Evolutionary conservation across 2,888 invertebrate species (phyloP), one percentile per base, ranked within the genome.

Genomic region (Notodonta dromedarius): DNA sequence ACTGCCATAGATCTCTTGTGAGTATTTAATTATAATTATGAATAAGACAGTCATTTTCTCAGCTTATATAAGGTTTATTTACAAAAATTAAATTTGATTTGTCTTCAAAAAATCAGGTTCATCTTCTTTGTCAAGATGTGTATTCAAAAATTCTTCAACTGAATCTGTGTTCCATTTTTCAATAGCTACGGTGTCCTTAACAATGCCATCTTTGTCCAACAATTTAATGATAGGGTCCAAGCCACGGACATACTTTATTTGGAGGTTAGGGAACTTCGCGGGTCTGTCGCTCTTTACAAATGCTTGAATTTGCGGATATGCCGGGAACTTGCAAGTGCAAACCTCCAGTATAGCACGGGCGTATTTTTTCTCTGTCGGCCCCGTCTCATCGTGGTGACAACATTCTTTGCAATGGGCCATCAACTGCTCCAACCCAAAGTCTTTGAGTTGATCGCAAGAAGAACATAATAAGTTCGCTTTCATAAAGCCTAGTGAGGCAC

Each of bases 151-250:
- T 87, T 99, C 99, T 85, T 98, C 98, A 4, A 99, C 97, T 0
- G 99, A 97, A 88, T 99, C 99, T 0, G 99, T 99, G 88, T 99
- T 98, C 99, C 99, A 99, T 85, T 99, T 99, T 78, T 98, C 98
- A 82, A 99, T 99, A 58, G 98, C 99, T 40, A 99, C 95, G 32
- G 97, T 96, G 84, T 98, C 98, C 84, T 96, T 96, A 0, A 98
- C 95, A 81, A 97, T 96, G 44, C 97, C 97, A 78, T 96, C 96
- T 66, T 96, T 96, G 83, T 99, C 98, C 73, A 98, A 94, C 57
- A 99, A 92, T 84, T 98, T 98, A 55, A 99, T 98, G 67, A 98
- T 96, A 0, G 99, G 99, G 90, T 99, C 98, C 60, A 98, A 94
- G 6, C 99, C 99, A 66, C 99, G 95, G 0, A 98, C 97, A 83